Evolutionary conservation across 2,797 vertebrate species (phyloP), one percentile per base, ranked within the genome.

Genomic region (Onychomys leucogaster): DNA sequence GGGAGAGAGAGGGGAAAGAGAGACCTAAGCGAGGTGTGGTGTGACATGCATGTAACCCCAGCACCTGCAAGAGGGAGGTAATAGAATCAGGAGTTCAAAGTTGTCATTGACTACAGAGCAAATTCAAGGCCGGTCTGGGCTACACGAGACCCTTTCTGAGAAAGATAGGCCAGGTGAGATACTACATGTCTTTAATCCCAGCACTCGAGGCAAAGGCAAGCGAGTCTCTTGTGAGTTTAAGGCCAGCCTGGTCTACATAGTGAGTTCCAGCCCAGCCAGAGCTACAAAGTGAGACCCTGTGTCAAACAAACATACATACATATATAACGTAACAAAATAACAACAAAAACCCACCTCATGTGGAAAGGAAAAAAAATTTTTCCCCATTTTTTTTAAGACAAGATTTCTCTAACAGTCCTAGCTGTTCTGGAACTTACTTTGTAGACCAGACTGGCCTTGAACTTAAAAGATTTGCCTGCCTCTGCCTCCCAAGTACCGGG

Each of bases 321-420:
- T 57, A 57, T 3, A 57, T 57, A 57, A 71, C 84, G 81, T 43
- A 17, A 67, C 16, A 43, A 71, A 91, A 85, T 43, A 21, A 67
- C 16, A 43, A 41, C 16, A 9, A 76, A 88, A 92, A 52, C 73
- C 77, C 77, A 96, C n/a, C 46, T 77, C 93, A 81, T 43, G 76
- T 85, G 46, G 34, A 90, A 94, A 73, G 85, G 19, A 67, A 86
- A 96, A 95, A 49, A 55, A 55, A 55, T 16, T 55, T 55, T 55
- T 55, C 17, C 17, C 17, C 14, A 17, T 55, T 55, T 55, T 55
- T 55, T 55, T 55, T 16, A 55, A 55, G 55, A 55, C 55, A 55
- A 17, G 55, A 17, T 55, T 55, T 55, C 55, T 55, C 55, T 55
- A 55, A 55, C 1, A 55, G 55, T 55, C 55, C 55, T 55, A 5